Evolutionary conservation across 1,140 invertebrate genomes (phyloP).

Genomic region (Drosophila ambigua): DNA sequence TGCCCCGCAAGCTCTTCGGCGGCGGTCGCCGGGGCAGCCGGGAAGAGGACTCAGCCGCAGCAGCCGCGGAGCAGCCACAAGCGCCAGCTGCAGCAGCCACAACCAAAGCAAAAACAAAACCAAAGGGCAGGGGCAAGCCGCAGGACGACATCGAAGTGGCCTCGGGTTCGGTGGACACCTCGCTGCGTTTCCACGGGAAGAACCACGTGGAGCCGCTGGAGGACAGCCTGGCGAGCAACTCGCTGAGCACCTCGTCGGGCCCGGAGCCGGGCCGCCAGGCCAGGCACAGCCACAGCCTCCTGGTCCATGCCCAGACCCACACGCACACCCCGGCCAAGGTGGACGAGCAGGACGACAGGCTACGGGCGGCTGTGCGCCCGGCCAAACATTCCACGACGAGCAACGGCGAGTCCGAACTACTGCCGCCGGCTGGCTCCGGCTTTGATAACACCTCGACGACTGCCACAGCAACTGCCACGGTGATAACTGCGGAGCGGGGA

Average conservation of each 20-base stretch:
- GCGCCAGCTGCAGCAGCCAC: not conserved
- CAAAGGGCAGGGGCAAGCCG: conserved; percentile 6
- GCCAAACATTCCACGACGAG: conserved; percentile 71
- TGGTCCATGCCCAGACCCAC: conserved; percentile 74
- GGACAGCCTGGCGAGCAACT: conserved; percentile 73
- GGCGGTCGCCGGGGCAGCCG: conserved; percentile 45
- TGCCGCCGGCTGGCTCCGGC: conserved; percentile 49
- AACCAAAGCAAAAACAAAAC: conserved; percentile 16
- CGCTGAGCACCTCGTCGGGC: conserved; percentile 72
- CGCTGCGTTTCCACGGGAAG: conserved; percentile 1
- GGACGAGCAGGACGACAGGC: conserved; percentile 1
- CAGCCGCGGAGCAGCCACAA: conserved; percentile 14
- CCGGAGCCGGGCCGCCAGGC: conserved; percentile 17
- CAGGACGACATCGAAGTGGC: conserved; percentile 55
- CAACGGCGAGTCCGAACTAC: conserved; percentile 61
- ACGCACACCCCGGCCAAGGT: conserved; percentile 31
- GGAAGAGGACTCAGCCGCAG: conserved; percentile 36
- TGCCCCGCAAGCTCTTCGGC: conserved; percentile 69
- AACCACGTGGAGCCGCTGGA: conserved; percentile 38
- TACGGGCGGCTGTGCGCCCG: not conserved
- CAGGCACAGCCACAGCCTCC: conserved; percentile 59
- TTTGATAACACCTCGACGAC: conserved; percentile 75
- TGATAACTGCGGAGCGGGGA: conserved; percentile 31
- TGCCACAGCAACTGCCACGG: conserved; percentile 60
- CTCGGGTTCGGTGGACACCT: conserved; percentile 31